Percentiles rank a stretch among this genome's conserved stretches.
Conservation (phyloP, 2,797 vertebrate species). For the Syngnathus acus region DNA sequence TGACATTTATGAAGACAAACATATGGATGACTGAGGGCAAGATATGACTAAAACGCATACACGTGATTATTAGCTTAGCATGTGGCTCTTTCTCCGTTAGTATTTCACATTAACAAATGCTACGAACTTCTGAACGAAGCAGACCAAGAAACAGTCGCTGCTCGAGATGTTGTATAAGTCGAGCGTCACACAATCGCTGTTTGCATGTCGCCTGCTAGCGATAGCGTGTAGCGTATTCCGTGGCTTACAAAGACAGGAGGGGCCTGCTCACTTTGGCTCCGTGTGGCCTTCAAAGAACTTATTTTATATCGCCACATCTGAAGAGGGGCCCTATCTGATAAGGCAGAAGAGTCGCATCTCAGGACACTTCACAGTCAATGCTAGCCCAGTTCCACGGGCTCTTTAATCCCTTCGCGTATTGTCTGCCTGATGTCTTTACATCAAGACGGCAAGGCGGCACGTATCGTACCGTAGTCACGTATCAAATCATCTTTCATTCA, state of each 20-base stretch:
- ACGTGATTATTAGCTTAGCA: too few relatives aligned
- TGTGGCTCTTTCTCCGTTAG: background rate
- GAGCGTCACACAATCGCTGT: conserved; percentile 34
- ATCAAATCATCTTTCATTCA: background rate
- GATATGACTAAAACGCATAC: too few relatives aligned
- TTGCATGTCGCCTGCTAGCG: conserved; percentile 44
- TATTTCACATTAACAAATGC: conserved; percentile 7
- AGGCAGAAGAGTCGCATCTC: conserved; percentile 39
- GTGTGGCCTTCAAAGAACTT: conserved; percentile 68
- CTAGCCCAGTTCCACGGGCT: conserved; percentile 36
- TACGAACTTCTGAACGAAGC: conserved; percentile 8
- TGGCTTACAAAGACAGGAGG: conserved; percentile 56
- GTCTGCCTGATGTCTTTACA: conserved; percentile 59
- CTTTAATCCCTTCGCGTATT: conserved; percentile 65
- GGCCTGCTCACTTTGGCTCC: conserved; percentile 40
- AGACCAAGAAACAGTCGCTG: conserved; percentile 1
- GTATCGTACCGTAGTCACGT: background rate
- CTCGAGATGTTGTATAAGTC: conserved; percentile 21
- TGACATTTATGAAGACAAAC: too few relatives aligned
- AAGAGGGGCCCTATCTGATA: conserved; percentile 64
- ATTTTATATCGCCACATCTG: conserved; percentile 62
- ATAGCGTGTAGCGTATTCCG: conserved; percentile 35
- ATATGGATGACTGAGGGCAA: too few relatives aligned
- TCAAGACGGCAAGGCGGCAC: conserved; percentile 53
- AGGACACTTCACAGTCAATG: conserved; percentile 53